Conservation (phyloP, 2,797 vertebrate species). For the Alauda arvensis region DNA sequence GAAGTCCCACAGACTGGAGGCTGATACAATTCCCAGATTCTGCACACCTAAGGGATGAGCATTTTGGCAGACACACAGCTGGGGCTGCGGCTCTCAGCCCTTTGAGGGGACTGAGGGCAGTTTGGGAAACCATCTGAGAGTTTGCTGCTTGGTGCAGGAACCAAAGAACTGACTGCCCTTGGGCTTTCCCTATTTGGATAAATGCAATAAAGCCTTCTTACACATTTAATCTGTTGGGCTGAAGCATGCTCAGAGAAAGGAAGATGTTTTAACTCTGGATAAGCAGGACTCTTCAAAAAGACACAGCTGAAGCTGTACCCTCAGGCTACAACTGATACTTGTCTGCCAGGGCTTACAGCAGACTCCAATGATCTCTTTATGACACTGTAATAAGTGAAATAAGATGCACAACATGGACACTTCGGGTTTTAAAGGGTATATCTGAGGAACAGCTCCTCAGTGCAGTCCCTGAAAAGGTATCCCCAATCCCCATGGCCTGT, state of each 20-base stretch:
- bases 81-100: background rate
- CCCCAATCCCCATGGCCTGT: background rate
- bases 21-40: background rate
- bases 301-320: background rate
- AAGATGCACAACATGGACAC: background rate
- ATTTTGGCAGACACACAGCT: rapidly evolving
- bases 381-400: background rate
- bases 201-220: background rate
- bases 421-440: background rate
- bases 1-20: background rate
- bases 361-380: background rate
- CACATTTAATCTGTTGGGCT: background rate
- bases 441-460: background rate
- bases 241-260: background rate
- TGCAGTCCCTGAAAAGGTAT: background rate
- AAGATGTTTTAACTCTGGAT: background rate
- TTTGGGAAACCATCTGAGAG: background rate
- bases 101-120: background rate
- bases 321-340: background rate
- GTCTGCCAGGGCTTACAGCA: background rate
- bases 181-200: background rate
- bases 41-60: background rate
- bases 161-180: background rate
- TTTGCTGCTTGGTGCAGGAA: background rate
- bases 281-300: background rate